Evolutionary conservation across 2,797 vertebrate species (phyloP), one percentile per base, ranked within the genome.

Genomic region (Myotis planiceps): DNA sequence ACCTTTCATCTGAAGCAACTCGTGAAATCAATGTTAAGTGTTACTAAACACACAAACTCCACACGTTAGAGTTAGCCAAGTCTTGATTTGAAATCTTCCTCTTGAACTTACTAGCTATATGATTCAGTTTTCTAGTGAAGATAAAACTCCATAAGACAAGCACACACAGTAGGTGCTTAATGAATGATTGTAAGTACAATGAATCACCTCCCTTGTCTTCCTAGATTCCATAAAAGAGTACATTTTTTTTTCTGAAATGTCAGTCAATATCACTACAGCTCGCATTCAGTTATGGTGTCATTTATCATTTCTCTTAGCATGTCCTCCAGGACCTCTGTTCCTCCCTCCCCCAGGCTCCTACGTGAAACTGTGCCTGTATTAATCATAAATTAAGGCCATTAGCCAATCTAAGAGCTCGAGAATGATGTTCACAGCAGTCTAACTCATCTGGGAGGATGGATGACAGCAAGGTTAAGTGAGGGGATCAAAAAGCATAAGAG

Each of bases 1-100:
- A 82, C 88, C 49, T 79, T 86, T 83, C 79, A 94, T 94, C 83
- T 42, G 68, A 95, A 82, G 32, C 29, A 90, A 93, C 34, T 81
- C 53, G 45, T 96, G 75, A 95, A 74, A 88, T 60, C 47, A 34
- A 88, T 5, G 2, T 4, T 75, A 78, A 39, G 18, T 81, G 37
- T 76, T 74, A 60, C 58, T 60, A 87, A 78, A 47, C 53, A 34
- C 21, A 60, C 5, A 55, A 4, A 32, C 27, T 23, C 45, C 15
- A 68, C 9, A 32, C 14, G 65, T 47, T 14, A 47, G 25, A 71
- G 13, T 58, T 42, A 66, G 47, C 16, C 89, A 94, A 69, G 74
- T 91, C 45, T 60, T 83, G 58, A 88, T 7, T 89, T 9, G 80
- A 91, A 88, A 79, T 51, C 82, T 78, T 90, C 49, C 34, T 74